Evolutionary conservation across 1,140 invertebrate species (phyloP), one percentile per base, ranked within the genome.

Genomic region (Drepana arcuata): DNA sequence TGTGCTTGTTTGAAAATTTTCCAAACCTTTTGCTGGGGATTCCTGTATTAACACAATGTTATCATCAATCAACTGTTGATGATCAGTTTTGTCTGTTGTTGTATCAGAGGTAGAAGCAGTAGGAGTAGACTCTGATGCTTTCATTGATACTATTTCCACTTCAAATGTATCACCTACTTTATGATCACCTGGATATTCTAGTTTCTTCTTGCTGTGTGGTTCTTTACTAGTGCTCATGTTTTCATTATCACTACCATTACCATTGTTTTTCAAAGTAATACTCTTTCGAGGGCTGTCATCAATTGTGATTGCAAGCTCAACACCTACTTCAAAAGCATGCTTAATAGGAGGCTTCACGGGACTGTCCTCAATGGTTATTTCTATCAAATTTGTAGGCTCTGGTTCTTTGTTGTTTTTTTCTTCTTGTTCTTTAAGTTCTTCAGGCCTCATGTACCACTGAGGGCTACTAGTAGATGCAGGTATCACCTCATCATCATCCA

Each of bases 301-400:
- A 43, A 82, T 78, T 6, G 49, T 69, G 16, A 81, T 66, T 13
- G 64, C 32, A 13, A 62, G n/a, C 35, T 72, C 60, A 14, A 42
- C 27, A 7, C 54, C 58, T 16, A 68, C 35, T 28, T 65, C 49
- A 48, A 16, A 26, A 7, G 33, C 15, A 42, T 32, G 40, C 48
- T 41, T 56, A 47, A 11, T 23, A 44, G 11, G 24, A 25, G 55
- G 50, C 47, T 82, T 79, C n/a, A 72, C 43, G 5, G 78, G 74
- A 43, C 78, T 82, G 38, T 82, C 74, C 45, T 82, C 74, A 46
- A 82, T 80, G 12, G 64, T 77, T 7, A 82, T 80, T 66, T 79
- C 78, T 31, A 78, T 56, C 27, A 53, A 58, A 6, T 58, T 60
- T 14, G 13, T 21, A 13, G 14, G 14, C 15, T 65, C 56, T 38